A percentile compares a stretch with the other conserved stretches of the same genome.
Conservation (phyloP, 92 coral and sea anemone species). For the Palythoa caribaeorum region DNA sequence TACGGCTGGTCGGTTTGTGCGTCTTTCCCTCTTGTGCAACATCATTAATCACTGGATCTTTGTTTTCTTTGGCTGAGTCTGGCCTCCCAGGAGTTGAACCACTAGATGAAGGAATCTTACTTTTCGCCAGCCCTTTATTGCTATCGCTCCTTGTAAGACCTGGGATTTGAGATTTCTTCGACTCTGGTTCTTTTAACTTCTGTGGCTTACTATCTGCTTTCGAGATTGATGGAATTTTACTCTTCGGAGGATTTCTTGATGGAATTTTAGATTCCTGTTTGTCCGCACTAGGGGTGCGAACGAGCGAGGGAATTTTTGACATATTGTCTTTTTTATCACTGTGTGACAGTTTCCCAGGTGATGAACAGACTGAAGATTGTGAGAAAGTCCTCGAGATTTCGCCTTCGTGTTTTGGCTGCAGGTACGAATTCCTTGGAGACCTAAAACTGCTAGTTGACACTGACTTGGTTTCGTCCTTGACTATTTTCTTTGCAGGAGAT, state of each 20-base stretch:
- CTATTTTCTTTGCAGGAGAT: conserved; percentile 19
- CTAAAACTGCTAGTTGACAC: conserved; percentile 20
- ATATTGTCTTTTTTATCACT: conserved; percentile 57
- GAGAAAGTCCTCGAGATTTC: conserved; percentile 50
- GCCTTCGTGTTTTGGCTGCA: not conserved
- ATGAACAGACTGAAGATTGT: conserved; percentile 51
- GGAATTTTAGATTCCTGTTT: conserved; percentile 75
- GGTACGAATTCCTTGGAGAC: conserved; percentile 52
- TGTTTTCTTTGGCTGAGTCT: conserved; percentile 88
- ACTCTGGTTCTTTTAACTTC: conserved; percentile 52
- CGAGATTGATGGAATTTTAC: conserved; percentile 82
- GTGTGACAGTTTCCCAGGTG: conserved; percentile 49
- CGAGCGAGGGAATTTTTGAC: conserved; percentile 91
- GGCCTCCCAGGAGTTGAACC: conserved; percentile 55
- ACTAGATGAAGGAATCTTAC: conserved; percentile 68
- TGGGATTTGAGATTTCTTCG: conserved; percentile 75
- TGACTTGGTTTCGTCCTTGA: not conserved
- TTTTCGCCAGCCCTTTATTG: conserved; percentile 54
- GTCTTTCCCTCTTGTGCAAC: conserved; percentile 13
- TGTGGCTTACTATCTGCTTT: conserved; percentile 69
- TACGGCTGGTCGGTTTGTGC: conserved; percentile 49
- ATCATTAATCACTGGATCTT: conserved; percentile 67
- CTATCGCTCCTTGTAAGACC: conserved; percentile 59
- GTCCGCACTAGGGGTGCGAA: conserved; percentile 59
- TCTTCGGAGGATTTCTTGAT: conserved; percentile 77